Conservation (phyloP, 2,888 invertebrate species). For the Craniophora ligustri region DNA sequence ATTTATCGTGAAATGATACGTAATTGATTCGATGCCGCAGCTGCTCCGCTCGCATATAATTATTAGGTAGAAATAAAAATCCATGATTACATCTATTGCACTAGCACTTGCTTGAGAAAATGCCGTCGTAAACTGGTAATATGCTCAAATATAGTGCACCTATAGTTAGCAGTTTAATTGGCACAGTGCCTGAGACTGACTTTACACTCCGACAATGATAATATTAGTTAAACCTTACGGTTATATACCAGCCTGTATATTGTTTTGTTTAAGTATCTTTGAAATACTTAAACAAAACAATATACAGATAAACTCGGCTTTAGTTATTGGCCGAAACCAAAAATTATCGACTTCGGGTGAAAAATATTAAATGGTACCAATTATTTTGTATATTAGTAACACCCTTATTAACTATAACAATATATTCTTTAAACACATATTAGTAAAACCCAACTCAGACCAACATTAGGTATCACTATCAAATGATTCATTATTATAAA, state of each 20-base stretch:
- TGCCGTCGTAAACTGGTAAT: conserved; percentile 31
- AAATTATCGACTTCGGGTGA: too few relatives aligned
- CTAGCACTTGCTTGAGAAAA: conserved; percentile 34
- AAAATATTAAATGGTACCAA: too few relatives aligned
- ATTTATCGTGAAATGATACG: conserved; percentile 59
- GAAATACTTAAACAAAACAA: background rate
- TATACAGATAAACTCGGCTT: too few relatives aligned
- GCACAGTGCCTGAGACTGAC: background rate
- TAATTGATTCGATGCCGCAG: conserved; percentile 58
- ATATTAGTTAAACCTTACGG: too few relatives aligned
- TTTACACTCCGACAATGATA: background rate
- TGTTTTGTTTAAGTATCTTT: too few relatives aligned
- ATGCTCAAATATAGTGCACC: conserved; percentile 1
- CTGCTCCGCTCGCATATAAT: conserved; percentile 54
- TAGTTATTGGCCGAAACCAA: too few relatives aligned
- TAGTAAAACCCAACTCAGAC: too few relatives aligned
- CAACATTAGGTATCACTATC: conserved; percentile 11
- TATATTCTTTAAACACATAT: conserved; percentile 11
- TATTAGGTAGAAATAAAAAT: conserved; percentile 48
- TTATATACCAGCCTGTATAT: too few relatives aligned
- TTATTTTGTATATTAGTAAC: too few relatives aligned
- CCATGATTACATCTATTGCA: conserved; percentile 42
- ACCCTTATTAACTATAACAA: too few relatives aligned
- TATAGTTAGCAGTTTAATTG: background rate
- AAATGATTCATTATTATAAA: conserved; percentile 31